Conservation (phyloP, 2,113 vertebrate species). For the Aphyosemion australe region DNA sequence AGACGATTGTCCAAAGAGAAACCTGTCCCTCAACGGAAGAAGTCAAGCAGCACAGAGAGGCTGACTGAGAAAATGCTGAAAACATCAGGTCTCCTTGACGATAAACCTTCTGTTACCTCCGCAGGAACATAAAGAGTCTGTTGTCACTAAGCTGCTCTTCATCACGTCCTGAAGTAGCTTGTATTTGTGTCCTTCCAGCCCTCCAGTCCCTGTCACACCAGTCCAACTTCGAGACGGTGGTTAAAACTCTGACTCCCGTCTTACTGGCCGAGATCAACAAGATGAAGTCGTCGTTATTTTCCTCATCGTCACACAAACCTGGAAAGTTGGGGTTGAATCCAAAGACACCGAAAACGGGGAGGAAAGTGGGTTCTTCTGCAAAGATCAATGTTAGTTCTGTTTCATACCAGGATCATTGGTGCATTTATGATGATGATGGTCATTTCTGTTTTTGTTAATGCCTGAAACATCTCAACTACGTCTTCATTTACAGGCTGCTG, state of each 20-base stretch:
- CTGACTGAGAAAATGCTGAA: slow-evolving; percentile 46
- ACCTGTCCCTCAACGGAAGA: background rate
- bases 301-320: background rate
- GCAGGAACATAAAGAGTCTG: too few species aligned
- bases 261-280: slow-evolving; percentile 66
- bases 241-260: slow-evolving; percentile 66
- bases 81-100: slow-evolving; percentile 46
- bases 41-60: slow-evolving; percentile 4
- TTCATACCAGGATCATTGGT: background rate
- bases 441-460: too few species aligned
- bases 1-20: background rate
- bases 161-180: background rate
- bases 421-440: background rate
- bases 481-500: background rate
- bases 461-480: background rate
- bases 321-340: background rate
- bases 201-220: slow-evolving; percentile 45
- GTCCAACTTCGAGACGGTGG: slow-evolving; percentile 47
- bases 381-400: background rate
- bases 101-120: background rate
- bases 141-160: too few species aligned
- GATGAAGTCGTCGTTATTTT: slow-evolving; percentile 27
- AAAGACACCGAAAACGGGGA: background rate
- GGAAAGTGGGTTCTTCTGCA: background rate
- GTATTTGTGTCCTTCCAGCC: slow-evolving; percentile 24